Percentiles rank a stretch among this genome's conserved stretches.
These are phyloP conservation scores for Arothron firmamentum DNA, from an alignment of 2,113 vertebrate genomes.

Conservation along the genomic window DNA sequence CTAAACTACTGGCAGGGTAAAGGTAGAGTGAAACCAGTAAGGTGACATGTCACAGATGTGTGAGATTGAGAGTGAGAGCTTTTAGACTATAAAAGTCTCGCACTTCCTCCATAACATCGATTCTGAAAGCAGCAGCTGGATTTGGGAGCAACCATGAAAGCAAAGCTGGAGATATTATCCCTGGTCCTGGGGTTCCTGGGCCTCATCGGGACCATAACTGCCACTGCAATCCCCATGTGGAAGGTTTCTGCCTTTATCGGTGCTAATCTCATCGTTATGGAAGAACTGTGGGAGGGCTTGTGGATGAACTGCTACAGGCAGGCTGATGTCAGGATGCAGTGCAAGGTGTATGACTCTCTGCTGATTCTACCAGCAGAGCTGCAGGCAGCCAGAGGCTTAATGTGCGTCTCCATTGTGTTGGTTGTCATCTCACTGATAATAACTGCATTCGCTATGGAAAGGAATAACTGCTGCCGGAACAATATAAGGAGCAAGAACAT, in stretches of 20 bases:
- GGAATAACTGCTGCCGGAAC: conserved; percentile 48
- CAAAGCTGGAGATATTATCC: conserved; percentile 73
- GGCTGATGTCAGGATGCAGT: conserved; percentile 78
- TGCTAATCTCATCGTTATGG: conserved; percentile 78
- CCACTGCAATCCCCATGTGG: conserved; percentile 88
- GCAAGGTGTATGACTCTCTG: conserved; percentile 82
- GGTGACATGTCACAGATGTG: conserved; percentile 33
- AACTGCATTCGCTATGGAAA: conserved; percentile 64
- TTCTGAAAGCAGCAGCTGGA: background rate
- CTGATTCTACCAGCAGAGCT: conserved; percentile 78
- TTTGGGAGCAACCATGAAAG: conserved; percentile 37
- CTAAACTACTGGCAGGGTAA: background rate
- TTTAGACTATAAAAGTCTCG: background rate
- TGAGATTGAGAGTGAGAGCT: background rate
- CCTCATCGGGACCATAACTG: conserved; percentile 76
- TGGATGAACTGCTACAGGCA: conserved; percentile 90
- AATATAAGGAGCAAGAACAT: conserved; percentile 58
- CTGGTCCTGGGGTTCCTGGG: conserved; percentile 78
- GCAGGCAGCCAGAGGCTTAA: conserved; percentile 80
- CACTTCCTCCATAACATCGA: no score
- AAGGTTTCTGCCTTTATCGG: conserved; percentile 84
- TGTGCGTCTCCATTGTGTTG: conserved; percentile 75
- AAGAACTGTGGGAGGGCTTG: conserved; percentile 85
- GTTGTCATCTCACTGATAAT: conserved; percentile 69
- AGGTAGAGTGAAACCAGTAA: conserved; percentile 38